Evolutionary conservation across 2,797 vertebrate genomes (phyloP).

Genomic region (Coluber constrictor): DNA sequence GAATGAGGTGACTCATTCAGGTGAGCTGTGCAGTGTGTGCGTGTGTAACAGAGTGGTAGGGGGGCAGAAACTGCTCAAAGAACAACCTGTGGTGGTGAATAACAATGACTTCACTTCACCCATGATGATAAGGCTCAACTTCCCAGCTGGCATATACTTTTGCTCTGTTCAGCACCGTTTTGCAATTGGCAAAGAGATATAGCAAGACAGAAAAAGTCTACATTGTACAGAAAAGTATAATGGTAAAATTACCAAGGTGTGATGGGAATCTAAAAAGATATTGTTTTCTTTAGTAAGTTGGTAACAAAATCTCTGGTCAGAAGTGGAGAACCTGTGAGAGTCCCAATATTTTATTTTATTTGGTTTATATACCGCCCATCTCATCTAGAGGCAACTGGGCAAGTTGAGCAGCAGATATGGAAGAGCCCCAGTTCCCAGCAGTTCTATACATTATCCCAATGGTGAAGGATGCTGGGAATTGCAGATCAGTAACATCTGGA

Average conservation of each 20-base stretch:
- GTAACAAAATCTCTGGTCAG: background rate
- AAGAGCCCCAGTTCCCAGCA: background rate
- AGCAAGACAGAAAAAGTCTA: background rate
- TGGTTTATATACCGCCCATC: background rate
- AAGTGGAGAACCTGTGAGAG: background rate
- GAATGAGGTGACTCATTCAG: background rate
- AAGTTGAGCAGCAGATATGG: background rate
- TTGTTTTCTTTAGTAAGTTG: background rate
- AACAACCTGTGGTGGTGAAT: background rate
- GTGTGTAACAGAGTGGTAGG: background rate
- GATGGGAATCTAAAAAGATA: background rate
- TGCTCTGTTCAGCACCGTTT: background rate
- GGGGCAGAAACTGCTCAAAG: background rate
- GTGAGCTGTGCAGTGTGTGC: background rate
- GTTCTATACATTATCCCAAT: background rate
- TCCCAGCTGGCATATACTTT: background rate
- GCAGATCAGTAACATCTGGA: background rate
- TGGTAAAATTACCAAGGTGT: background rate
- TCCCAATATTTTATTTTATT: background rate
- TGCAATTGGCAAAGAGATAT: fast-evolving
- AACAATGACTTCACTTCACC: fast-evolving
- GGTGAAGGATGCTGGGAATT: background rate
- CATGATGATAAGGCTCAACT: background rate
- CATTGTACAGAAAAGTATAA: background rate
- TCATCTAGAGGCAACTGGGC: background rate